These are phyloP conservation scores for Cephus sareptanus DNA, from an alignment of 2,888 invertebrate genomes.

Conservation along the genomic window DNA sequence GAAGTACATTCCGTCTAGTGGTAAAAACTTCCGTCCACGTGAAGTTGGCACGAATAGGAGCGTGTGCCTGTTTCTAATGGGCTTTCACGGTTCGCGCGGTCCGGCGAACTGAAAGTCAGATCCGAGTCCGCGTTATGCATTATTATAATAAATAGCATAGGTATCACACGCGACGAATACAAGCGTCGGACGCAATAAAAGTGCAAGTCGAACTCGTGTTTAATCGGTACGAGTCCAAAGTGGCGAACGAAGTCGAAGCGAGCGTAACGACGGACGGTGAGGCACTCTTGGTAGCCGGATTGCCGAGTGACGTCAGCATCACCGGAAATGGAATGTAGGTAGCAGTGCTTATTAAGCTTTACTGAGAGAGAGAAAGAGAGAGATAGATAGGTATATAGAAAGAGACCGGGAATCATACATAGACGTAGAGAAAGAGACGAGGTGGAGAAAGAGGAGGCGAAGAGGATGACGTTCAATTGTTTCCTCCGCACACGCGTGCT, in stretches of 20 bases:
- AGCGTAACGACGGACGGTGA: slow-evolving; percentile 15
- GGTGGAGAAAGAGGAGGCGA: slow-evolving; percentile 5
- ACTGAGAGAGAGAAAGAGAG: slow-evolving; percentile 29
- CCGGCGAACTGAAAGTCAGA: neutral
- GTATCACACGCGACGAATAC: neutral
- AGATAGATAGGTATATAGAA: slow-evolving; percentile 20
- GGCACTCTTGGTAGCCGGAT: slow-evolving; percentile 50
- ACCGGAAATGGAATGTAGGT: slow-evolving; percentile 66
- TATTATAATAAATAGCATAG: neutral
- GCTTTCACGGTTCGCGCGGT: neutral
- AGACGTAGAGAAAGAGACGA: slow-evolving; percentile 23
- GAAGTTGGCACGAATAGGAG: neutral
- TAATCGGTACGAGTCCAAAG: neutral
- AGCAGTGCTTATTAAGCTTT: slow-evolving; percentile 64
- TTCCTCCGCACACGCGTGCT: slow-evolving; percentile 64
- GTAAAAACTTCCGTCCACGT: neutral
- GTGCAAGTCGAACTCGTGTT: neutral
- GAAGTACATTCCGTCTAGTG: neutral
- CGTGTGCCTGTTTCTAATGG: neutral
- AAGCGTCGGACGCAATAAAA: neutral
- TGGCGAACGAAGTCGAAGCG: neutral
- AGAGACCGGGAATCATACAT: slow-evolving; percentile 11
- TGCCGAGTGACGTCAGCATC: slow-evolving; percentile 61
- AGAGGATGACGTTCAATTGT: slow-evolving; percentile 55
- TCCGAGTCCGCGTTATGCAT: neutral